Percentiles rank a stretch among this genome's conserved stretches.
Evolutionary conservation across 2,888 invertebrate species (phyloP).

Genomic region (Phalera bucephala): DNA sequence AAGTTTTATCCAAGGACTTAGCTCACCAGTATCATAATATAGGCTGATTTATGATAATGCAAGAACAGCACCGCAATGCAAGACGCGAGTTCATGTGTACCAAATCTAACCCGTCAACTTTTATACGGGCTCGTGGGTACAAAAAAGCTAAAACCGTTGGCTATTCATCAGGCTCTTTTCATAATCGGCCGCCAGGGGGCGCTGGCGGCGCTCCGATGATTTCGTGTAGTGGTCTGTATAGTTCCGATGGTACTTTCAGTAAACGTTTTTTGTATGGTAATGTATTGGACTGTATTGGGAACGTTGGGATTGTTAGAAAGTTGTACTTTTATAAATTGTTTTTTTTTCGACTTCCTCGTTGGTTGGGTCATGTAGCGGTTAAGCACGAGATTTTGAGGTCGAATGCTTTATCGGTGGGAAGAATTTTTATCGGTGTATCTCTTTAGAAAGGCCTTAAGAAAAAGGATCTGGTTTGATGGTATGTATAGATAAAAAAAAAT

Average conservation of each 20-base stretch:
- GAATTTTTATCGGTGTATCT: too few species aligned
- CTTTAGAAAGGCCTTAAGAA: too few species aligned
- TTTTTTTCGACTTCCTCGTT: too few species aligned
- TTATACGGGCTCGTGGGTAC: constrained; percentile 11
- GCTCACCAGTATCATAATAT: too few species aligned
- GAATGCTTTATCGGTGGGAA: too few species aligned
- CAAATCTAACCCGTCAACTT: constrained; percentile 23
- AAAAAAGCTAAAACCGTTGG: constrained; percentile 23
- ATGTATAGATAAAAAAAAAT: too few species aligned
- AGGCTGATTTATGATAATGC: too few species aligned
- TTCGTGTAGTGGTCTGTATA: constrained; percentile 25
- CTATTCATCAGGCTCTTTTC: constrained; percentile 43
- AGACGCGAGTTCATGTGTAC: constrained; percentile 6
- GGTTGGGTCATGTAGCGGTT: too few species aligned
- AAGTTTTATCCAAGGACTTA: too few species aligned
- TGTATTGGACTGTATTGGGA: not conserved
- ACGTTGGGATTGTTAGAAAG: not conserved
- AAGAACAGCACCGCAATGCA: not conserved
- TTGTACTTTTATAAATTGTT: too few species aligned
- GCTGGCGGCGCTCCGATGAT: constrained; percentile 24
- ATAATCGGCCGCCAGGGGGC: constrained; percentile 40
- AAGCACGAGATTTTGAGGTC: too few species aligned
- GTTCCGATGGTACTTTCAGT: not conserved
- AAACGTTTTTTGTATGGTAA: not conserved
- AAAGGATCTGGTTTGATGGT: too few species aligned